Conservation (phyloP, 2,113 vertebrate genomes). For the Coryphaenoides rupestris region DNA sequence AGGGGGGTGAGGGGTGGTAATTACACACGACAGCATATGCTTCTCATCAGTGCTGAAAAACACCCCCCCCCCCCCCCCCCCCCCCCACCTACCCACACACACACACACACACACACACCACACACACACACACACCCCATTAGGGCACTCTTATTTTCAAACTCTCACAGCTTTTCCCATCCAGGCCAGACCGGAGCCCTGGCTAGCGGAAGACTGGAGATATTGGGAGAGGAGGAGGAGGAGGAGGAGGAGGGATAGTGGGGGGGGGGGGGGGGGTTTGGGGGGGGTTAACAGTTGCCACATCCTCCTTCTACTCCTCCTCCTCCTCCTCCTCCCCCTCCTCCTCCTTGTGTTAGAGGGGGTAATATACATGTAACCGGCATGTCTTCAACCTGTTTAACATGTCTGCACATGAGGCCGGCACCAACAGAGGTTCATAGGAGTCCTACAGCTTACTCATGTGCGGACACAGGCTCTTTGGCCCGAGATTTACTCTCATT, state of each 20-base stretch:
- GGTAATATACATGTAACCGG: neutral
- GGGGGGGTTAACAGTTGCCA: constrained; percentile 46
- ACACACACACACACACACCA: no score
- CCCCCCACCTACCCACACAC: no score
- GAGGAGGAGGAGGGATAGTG: no score
- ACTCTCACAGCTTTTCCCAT: constrained; percentile 45
- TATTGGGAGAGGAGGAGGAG: neutral
- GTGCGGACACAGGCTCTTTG: no score
- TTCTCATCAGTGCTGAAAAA: constrained; percentile 72
- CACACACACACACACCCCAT: constrained; percentile 47
- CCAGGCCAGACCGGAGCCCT: constrained; percentile 11
- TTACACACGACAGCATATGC: constrained; percentile 77
- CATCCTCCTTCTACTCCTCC: no score
- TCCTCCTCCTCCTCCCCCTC: no score
- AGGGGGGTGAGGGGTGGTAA: constrained; percentile 60
- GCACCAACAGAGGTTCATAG: no score
- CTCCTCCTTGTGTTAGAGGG: neutral
- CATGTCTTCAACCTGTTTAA: neutral
- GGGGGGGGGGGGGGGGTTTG: constrained; percentile 2
- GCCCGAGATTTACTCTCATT: no score
- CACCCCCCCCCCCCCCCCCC: no score
- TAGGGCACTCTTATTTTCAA: constrained; percentile 67
- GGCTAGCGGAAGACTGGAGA: no score
- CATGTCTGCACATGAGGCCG: no score
- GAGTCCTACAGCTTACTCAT: no score